Evolutionary conservation across 1,140 invertebrate genomes (phyloP), one percentile per base, ranked within the genome.

Genomic region (Catajapyx aquilonaris): DNA sequence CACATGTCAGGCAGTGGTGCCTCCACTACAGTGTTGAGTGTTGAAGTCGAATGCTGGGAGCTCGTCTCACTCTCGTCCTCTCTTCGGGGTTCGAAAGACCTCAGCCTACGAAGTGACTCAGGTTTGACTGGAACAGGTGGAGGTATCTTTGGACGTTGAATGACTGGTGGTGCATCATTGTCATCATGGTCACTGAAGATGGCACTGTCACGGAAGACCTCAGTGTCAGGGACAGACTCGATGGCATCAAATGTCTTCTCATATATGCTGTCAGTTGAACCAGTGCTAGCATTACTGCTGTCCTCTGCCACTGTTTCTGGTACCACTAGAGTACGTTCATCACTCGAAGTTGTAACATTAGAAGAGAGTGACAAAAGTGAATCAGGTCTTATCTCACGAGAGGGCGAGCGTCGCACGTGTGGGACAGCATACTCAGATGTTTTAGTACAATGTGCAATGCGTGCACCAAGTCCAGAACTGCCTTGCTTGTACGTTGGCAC

Each of bases 391-490:
- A 47, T 15, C 15, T 34, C 40, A 41, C 13, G 61, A 44, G 7
- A 31, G 47, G 48, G 7, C 64, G 60, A 19, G 58, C 59, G 34
- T 70, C 38, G 54, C 1, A 68, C 65, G 25, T 64, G 66, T 5
- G 81, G 80, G 55, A 86, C 77, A 0, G 75, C 78, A 48, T 86
- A 86, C 46, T 87, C 81, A 0, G 79, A 76, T 10, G 48, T 48
- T 35, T 55, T 53, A 28, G 43, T 46, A 11, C 48, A 49, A 48
- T 83, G 72, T 5, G 81, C 81, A 50, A 88, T 83, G 38, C 81
- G 69, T 20, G 81, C 80, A 1, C 83, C 83, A 40, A 86, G 65
- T 39, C 69, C 68, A 31, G 79, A 75, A 46, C 80, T 84, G 18
- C 78, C 79, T 55, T 81, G 76, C 48, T 76, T 73, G 50, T 81